Evolutionary conservation across 2,888 invertebrate species (phyloP), one percentile per base, ranked within the genome.

Genomic region (Lithophane semibrunnea): DNA sequence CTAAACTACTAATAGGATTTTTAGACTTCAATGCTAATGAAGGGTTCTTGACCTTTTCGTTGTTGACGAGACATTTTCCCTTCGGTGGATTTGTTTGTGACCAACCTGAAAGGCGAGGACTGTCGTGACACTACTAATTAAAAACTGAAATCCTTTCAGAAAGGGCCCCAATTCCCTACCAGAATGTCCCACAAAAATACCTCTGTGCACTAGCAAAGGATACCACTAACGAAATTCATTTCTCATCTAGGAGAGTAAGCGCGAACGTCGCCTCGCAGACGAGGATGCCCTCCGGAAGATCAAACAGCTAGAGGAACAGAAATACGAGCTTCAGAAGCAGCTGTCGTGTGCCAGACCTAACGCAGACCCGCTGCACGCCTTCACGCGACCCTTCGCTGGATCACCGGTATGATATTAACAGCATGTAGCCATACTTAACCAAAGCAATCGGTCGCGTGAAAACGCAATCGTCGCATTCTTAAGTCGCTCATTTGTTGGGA

Each of bases 281-380:
- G 99, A 99, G 91, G 99, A 99, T 93, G 99, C 99, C 0, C 96
- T 99, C 76, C 97, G 99, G 69, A 99, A 99, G 94, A 99, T 99
- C 83, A 99, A 99, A 91, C 98, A 99, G 93, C 94, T 99, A 70
- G 99, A 99, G 92, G 99, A 99, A 88, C 99, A 98, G 92, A 98
- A 99, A 87, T 98, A 98, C 91, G 98, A 99, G 92, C 96, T 99
- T 65, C 99, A 99, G 94, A 99, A 99, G 92, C 99, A 99, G 94
- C 98, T 99, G 83, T 98, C 98, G 2, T 98, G 97, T 92, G 97
- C 92, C 90, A 94, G 97, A 63, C 97, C 92, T 88, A 97, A 86
- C 86, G 91, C 94, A 0, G 96, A 96, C 88, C 94, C 95, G 54
- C 90, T 96, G 85, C 97, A 97, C 89, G 97, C 92, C 66, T 96